Evolutionary conservation across 2,113 vertebrate genomes (phyloP).

Genomic region (Bothrops jararaca): DNA sequence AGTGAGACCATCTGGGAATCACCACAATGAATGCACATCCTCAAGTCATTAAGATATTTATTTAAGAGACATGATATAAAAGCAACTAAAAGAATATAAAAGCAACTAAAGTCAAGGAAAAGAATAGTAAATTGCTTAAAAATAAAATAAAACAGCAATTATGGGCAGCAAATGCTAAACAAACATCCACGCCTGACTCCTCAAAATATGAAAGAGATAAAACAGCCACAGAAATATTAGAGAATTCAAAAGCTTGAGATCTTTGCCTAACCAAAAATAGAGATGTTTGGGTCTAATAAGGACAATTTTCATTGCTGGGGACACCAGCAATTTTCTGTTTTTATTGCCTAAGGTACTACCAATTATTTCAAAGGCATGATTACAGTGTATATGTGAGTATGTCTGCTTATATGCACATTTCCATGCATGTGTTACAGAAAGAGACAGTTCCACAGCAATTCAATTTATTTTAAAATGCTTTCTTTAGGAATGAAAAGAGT

Average conservation of each 20-base stretch:
- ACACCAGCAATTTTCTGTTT: background rate
- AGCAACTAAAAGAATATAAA: background rate
- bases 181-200: background rate
- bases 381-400: background rate
- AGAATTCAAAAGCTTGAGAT: background rate
- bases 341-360: background rate
- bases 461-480: constrained; percentile 17
- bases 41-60: background rate
- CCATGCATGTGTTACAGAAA: background rate
- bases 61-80: background rate
- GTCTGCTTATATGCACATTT: background rate
- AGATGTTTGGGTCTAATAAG: background rate
- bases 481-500: constrained; percentile 47
- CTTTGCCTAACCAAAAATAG: background rate
- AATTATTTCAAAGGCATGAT: background rate
- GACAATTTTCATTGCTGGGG: background rate
- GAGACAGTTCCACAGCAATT: constrained; percentile 1
- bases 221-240: background rate
- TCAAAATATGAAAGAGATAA: background rate
- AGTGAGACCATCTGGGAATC: background rate
- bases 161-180: background rate
- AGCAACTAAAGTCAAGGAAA: background rate
- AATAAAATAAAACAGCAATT: background rate
- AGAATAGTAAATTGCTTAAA: background rate
- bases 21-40: background rate